Conservation (phyloP, 2,888 invertebrate genomes). For the Leptura quadrifasciata region DNA sequence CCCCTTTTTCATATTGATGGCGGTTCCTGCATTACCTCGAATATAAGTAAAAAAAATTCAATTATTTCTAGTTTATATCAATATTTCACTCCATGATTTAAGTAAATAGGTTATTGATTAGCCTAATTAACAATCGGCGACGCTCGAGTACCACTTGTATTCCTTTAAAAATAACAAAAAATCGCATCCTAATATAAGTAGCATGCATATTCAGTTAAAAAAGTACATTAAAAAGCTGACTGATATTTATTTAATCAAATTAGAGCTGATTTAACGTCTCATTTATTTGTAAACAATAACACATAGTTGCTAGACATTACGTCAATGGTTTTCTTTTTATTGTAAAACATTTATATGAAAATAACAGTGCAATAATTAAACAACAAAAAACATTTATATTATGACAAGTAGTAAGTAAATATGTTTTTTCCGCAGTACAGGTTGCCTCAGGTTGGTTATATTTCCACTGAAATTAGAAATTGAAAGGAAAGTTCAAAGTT, state of each 20-base stretch:
- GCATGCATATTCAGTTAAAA: not conserved
- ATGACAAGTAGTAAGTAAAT: not conserved
- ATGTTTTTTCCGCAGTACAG: not conserved
- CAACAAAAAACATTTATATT: not conserved
- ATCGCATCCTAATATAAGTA: not conserved
- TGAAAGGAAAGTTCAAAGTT: too few species aligned
- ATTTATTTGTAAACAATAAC: not conserved
- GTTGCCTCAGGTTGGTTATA: not conserved
- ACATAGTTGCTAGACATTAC: slow-evolving; percentile 21
- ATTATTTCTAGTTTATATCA: too few species aligned
- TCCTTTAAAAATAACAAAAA: too few species aligned
- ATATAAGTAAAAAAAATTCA: too few species aligned
- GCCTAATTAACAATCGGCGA: too few species aligned
- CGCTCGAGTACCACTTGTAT: too few species aligned
- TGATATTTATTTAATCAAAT: not conserved
- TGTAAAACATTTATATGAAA: not conserved
- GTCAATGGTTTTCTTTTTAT: slow-evolving; percentile 24
- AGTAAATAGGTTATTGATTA: too few species aligned
- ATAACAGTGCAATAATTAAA: slow-evolving; percentile 13
- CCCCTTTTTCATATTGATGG: too few species aligned
- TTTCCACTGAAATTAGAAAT: not conserved
- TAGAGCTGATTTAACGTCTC: slow-evolving; percentile 13
- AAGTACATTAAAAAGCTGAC: not conserved
- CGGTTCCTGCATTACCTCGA: too few species aligned
- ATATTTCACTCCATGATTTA: too few species aligned